Evolutionary conservation across 2,888 invertebrate species (phyloP).

Genomic region (Octonoba sinensis): DNA sequence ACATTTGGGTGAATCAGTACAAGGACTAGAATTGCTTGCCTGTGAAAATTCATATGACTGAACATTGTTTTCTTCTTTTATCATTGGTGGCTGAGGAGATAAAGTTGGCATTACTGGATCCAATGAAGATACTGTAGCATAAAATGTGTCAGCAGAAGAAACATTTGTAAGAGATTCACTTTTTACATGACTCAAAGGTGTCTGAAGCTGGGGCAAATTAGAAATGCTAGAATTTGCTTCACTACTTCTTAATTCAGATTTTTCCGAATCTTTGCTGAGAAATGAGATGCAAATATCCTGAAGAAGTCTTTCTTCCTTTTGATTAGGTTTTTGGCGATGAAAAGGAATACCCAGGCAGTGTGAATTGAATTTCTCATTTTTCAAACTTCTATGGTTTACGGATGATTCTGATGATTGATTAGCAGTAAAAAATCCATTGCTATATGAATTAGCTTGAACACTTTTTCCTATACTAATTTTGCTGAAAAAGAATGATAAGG

Average conservation of each 20-base stretch:
- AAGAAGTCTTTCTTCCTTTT: neutral
- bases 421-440: no score
- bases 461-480: no score
- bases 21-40: constrained; percentile 35
- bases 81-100: constrained; percentile 79
- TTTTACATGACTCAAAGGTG: constrained; percentile 74
- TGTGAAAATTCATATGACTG: constrained; percentile 15
- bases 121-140: constrained; percentile 78
- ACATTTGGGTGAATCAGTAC: constrained; percentile 33
- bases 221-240: constrained; percentile 18
- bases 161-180: constrained; percentile 78
- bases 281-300: no score
- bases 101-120: constrained; percentile 81
- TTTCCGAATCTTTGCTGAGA: constrained; percentile 9
- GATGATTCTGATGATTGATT: no score
- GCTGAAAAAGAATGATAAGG: no score
- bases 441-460: no score
- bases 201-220: constrained; percentile 71
- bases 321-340: constrained; percentile 21
- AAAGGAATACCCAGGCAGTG: constrained; percentile 20
- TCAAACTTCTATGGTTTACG: neutral
- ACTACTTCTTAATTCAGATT: neutral
- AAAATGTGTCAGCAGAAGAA: constrained; percentile 80
- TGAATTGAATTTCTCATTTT: neutral
- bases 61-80: constrained; percentile 61